These are phyloP conservation scores for Myotis daubentonii DNA, from an alignment of 2,797 vertebrate species.

Conservation along the genomic window DNA sequence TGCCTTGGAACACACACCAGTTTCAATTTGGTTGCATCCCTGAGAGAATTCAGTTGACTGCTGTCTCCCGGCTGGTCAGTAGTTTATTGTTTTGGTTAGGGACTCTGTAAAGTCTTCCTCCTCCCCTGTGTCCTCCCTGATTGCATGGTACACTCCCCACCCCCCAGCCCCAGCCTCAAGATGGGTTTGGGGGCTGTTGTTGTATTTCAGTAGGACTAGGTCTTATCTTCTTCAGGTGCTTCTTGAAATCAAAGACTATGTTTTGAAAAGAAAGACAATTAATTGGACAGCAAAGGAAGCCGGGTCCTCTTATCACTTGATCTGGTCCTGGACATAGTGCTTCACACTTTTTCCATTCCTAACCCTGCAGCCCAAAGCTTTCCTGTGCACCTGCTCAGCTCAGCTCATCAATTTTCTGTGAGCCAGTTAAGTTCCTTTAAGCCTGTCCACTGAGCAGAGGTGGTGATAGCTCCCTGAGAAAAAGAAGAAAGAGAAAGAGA, in stretches of 20 bases:
- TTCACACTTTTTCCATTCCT: slow-evolving; percentile 82
- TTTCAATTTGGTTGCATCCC: slow-evolving; percentile 34
- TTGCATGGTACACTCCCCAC: background rate
- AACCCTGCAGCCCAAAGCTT: slow-evolving; percentile 77
- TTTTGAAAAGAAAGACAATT: slow-evolving; percentile 83
- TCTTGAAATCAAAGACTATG: slow-evolving; percentile 75
- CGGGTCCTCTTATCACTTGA: slow-evolving; percentile 84
- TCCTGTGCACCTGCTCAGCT: slow-evolving; percentile 86
- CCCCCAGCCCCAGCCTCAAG: background rate
- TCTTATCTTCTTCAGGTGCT: slow-evolving; percentile 64
- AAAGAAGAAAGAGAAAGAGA: slow-evolving; percentile 70
- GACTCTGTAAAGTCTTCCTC: background rate
- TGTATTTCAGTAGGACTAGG: slow-evolving; percentile 17
- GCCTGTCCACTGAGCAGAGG: slow-evolving; percentile 80
- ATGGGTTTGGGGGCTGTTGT: background rate
- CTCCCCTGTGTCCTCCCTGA: background rate
- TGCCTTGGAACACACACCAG: slow-evolving; percentile 55
- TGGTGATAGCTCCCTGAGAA: slow-evolving; percentile 77
- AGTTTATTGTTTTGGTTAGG: slow-evolving; percentile 41
- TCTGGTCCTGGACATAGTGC: slow-evolving; percentile 85
- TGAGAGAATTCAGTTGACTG: background rate
- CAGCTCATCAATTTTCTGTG: slow-evolving; percentile 86
- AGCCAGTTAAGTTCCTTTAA: slow-evolving; percentile 83
- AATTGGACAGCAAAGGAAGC: slow-evolving; percentile 85
- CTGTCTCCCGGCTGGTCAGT: background rate